phyloP scores from a whole-genome alignment of 2,888 invertebrate genomes.

The Amblyteles armatorius region DNA sequence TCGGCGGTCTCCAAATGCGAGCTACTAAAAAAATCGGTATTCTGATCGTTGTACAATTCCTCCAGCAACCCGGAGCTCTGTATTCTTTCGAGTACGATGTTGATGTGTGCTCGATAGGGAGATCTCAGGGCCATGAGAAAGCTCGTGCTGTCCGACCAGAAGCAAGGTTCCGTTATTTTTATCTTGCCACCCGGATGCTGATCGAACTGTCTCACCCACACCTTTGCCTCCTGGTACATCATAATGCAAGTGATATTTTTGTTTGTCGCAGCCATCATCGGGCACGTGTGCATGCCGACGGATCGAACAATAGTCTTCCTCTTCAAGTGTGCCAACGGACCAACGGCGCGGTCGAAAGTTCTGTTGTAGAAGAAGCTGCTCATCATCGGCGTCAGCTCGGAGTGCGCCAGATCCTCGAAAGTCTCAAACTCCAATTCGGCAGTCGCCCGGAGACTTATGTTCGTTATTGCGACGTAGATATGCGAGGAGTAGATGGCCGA shows the following conservation, averaged over 20 bases:
- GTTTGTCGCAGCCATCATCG: not conserved
- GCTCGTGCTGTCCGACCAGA: conserved; percentile 51
- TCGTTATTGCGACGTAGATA: conserved; percentile 62
- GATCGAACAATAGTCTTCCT: conserved; percentile 9
- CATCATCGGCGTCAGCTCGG: conserved; percentile 60
- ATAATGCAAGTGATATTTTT: conserved; percentile 46
- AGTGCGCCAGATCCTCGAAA: conserved; percentile 62
- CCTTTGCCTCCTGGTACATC: conserved; percentile 23
- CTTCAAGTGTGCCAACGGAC: conserved; percentile 23
- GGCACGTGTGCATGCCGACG: not conserved
- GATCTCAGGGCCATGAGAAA: conserved; percentile 54
- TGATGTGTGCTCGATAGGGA: conserved; percentile 28
- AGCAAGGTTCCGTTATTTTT: conserved; percentile 44
- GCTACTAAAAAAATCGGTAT: not conserved
- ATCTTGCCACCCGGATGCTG: not conserved
- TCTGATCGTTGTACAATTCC: not conserved
- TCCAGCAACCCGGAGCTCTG: conserved; percentile 29
- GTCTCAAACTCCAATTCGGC: conserved; percentile 28
- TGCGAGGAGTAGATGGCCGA: conserved; percentile 61
- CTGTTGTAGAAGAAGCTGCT: conserved; percentile 12
- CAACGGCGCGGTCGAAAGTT: conserved; percentile 47
- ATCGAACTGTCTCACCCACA: not conserved
- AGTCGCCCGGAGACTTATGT: conserved; percentile 35
- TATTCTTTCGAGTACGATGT: conserved; percentile 1
- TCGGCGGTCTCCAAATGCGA: not conserved